Base-by-base conservation (phyloP, 2,797 vertebrate species). In the Acipenser ruthenus region DNA sequence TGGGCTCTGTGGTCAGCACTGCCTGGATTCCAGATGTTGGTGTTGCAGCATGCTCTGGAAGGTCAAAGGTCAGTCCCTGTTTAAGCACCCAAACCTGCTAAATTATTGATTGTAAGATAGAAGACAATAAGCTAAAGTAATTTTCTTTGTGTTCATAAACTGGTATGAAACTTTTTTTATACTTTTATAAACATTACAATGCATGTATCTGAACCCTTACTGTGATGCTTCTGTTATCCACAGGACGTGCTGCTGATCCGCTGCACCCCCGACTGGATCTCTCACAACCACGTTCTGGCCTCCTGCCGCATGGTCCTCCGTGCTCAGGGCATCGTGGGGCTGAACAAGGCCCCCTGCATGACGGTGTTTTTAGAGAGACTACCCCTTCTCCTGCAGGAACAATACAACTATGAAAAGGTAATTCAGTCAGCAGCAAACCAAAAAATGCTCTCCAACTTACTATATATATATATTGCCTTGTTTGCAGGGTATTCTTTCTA, bases 301-400 rank as follows among this genome's bases (percentile, higher is more conserved):
- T 88, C 88, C 53, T 91, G 90, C 63, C 89, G 90, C 7, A 87
- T 80, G 72, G 83, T 86, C 58, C 85, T 92, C 49, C 81, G 89
- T 68, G 79, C 82, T 65, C 90, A 91, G 71, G 89, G 86, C 66
- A 85, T 91, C 75, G 73, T 87, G 67, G 90, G 90, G 71, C 77
- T 92, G 67, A 88, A 89, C 74, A 83, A 83, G 50, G 87, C 88
- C 0, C 87, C 89, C 10, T 92, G 90, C 79, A 83, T 92, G 83
- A 80, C 86, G 0, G 90, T 87, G n/a, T 86, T 92, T 71, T 77
- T 92, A 68, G 90, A 92, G 77, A 84, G 90, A 60, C 83, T 92
- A 58, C 87, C 90, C 1, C 66, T 87, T 18, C 70, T 92, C 68
- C 70, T 92, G 67, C 89, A 89, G 76, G 88, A 89, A 67, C 90